These are phyloP conservation scores for Bombus turneri DNA, from an alignment of 1,140 invertebrate genomes.

Conservation along the genomic window DNA sequence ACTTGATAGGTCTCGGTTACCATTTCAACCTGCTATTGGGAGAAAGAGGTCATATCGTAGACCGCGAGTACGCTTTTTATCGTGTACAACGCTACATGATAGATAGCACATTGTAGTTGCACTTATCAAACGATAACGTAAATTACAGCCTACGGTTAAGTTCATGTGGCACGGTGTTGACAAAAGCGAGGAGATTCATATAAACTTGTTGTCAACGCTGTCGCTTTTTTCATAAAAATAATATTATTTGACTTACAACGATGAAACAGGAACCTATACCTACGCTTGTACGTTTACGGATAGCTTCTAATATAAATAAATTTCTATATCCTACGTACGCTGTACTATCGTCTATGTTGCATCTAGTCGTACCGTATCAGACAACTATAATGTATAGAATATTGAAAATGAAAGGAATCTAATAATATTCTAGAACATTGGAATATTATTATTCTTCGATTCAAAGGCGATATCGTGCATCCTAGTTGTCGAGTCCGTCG, in stretches of 20 bases:
- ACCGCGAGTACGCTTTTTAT: slow-evolving; percentile 10
- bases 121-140: slow-evolving; percentile 48
- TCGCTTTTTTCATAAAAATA: not conserved
- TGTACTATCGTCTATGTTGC: too few species aligned
- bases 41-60: slow-evolving; percentile 5
- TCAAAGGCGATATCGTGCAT: too few species aligned
- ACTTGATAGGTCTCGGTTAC: not conserved
- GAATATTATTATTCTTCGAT: too few species aligned
- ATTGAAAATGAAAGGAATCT: too few species aligned
- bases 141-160: slow-evolving; percentile 6
- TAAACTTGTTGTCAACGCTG: not conserved
- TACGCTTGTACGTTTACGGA: too few species aligned
- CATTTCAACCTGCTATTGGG: not conserved
- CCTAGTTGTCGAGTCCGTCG: too few species aligned
- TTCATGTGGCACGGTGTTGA: not conserved
- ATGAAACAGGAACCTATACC: fast-evolving
- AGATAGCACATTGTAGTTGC: slow-evolving; percentile 12
- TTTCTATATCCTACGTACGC: not conserved
- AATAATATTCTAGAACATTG: too few species aligned
- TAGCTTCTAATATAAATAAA: not conserved
- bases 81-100: not conserved
- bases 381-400: too few species aligned
- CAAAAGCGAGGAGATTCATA: slow-evolving; percentile 25
- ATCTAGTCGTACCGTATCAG: too few species aligned
- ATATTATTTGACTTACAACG: not conserved